phyloP scores from a whole-genome alignment of 2,888 invertebrate genomes.

The Ophion obscuratus region DNA sequence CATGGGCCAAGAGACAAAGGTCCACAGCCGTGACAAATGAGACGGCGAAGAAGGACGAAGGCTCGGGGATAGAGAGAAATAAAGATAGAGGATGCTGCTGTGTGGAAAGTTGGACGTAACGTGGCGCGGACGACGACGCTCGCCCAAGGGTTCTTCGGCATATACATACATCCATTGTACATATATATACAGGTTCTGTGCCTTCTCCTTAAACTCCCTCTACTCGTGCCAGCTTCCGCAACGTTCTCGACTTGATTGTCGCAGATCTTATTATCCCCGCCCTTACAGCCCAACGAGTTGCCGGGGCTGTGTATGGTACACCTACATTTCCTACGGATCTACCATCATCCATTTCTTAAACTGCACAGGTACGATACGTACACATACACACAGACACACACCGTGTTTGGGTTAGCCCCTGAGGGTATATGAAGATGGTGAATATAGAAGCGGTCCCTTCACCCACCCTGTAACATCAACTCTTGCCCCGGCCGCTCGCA shows the following conservation, averaged over 20 bases:
- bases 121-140: slow-evolving; percentile 80
- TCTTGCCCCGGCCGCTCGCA: slow-evolving; percentile 21
- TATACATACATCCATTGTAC: not conserved
- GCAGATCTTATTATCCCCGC: slow-evolving; percentile 83
- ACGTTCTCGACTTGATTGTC: slow-evolving; percentile 80
- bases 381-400: not conserved
- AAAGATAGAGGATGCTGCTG: not conserved
- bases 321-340: slow-evolving; percentile 6
- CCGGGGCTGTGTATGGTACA: slow-evolving; percentile 12
- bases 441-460: slow-evolving; percentile 17
- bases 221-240: slow-evolving; percentile 32
- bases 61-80: not conserved
- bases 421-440: slow-evolving; percentile 18
- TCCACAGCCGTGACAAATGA: not conserved
- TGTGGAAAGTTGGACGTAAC: slow-evolving; percentile 75
- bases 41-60: slow-evolving; percentile 33
- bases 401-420: not conserved
- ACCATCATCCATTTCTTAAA: slow-evolving; percentile 6
- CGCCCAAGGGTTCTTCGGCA: slow-evolving; percentile 72
- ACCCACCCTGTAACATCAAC: not conserved
- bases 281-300: slow-evolving; percentile 61
- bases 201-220: slow-evolving; percentile 59
- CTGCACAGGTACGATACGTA: not conserved
- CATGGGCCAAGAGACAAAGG: too few relatives aligned
- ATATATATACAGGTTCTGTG: slow-evolving; percentile 36